Base-by-base conservation (phyloP, 2,113 vertebrate species). In the Poecilia latipinna region DNA sequence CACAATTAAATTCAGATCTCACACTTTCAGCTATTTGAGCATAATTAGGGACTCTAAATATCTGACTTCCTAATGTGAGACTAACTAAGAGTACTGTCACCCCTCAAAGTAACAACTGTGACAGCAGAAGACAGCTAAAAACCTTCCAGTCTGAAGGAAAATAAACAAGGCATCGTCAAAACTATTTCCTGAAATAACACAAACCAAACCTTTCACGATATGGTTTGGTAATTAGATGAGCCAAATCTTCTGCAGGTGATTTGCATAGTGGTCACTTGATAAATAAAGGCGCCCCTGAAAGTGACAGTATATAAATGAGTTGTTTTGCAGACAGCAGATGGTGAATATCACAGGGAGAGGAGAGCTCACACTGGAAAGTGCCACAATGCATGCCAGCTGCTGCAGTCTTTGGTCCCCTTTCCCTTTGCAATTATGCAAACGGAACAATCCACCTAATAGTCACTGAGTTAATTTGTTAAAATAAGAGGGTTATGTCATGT, bases 261-360 rank as follows among this genome's bases (percentile, higher is more conserved):
- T 94, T 94, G 94, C 94, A 95, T 94, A 94, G 91, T 94, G 94
- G 94, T 93, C 93, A 95, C 93, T 95, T 95, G 94, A 95, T 94
- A 94, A 94, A 95, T 95, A 95, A 94, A 95, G 90, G 92, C 92
- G 85, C 90, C 90, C 77, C 87, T 90, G 80, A 77, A 94, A 93
- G 92, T 95, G 94, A 95, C 94, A 94, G 94, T 92, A 93, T 93
- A 94, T 96, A 95, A 95, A 95, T 94, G 94, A 90, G 91, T 95
- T 97, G 94, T 95, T 97, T 96, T 97, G 94, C 95, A 96, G 94
- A 96, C 89, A 95, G 94, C 96, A 98, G 97, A 97, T 97, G 96
- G 98, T 91, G 95, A 89, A 93, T 95, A 95, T 94, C 91, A 91
- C 92, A 93, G 89, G 92, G 91, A 93, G 94, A 92, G 94, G 91